Conservation (phyloP, 2,797 vertebrate species). For the Mormyrops attenuatus region DNA sequence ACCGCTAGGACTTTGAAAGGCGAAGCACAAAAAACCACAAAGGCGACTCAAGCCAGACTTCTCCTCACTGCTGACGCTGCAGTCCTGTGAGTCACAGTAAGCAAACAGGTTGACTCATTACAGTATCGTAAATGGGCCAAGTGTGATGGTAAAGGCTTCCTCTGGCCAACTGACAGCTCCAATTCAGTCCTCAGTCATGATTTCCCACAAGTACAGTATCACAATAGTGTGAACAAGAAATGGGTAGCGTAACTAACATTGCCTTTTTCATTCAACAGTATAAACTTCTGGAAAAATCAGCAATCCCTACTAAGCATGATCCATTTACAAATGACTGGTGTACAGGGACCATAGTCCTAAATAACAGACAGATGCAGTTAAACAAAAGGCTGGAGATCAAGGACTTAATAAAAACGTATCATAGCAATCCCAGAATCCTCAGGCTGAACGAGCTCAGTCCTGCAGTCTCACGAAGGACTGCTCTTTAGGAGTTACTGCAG, state of each 20-base stretch:
- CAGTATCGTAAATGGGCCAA: conserved; percentile 32
- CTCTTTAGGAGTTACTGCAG: background rate
- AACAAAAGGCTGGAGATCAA: background rate
- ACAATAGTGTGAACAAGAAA: background rate
- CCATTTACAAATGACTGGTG: background rate
- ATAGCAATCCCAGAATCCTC: background rate
- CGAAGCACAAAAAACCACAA: background rate
- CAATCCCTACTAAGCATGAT: background rate
- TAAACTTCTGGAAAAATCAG: background rate
- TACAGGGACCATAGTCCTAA: background rate
- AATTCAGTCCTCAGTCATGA: background rate
- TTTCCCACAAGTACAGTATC: background rate
- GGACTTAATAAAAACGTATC: background rate
- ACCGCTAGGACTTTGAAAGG: background rate
- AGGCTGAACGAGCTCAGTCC: background rate
- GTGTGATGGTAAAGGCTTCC: conserved; percentile 33
- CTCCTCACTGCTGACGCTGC: background rate
- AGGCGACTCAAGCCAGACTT: background rate
- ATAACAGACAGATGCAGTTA: background rate
- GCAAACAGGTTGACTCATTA: conserved; percentile 50
- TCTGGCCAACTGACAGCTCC: conserved; percentile 44
- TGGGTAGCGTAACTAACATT: no score
- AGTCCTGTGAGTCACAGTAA: background rate
- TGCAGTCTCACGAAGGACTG: background rate
- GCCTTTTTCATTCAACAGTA: background rate